These are phyloP conservation scores for Lophius americanus DNA, from an alignment of 2,797 vertebrate species.

Conservation along the genomic window DNA sequence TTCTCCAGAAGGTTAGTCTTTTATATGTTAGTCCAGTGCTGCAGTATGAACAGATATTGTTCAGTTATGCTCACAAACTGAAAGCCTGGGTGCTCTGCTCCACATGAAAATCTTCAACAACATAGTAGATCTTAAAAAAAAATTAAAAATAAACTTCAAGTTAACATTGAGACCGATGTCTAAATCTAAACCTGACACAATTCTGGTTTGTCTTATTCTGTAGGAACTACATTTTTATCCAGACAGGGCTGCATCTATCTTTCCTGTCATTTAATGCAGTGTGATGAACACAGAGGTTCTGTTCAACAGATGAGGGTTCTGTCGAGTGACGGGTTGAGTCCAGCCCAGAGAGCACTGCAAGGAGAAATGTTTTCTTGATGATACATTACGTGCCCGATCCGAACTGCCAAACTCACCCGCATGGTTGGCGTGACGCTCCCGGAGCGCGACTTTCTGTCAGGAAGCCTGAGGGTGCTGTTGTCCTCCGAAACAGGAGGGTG, in stretches of 20 bases:
- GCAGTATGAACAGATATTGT: too few species aligned
- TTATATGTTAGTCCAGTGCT: neutral
- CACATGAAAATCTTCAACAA: neutral
- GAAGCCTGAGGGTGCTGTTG: constrained; percentile 84
- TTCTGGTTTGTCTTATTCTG: neutral
- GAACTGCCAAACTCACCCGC: constrained; percentile 85
- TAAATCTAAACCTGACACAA: neutral
- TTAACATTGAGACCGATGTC: neutral
- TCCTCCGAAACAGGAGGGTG: constrained; percentile 81
- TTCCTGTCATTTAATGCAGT: neutral
- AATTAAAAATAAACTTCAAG: neutral
- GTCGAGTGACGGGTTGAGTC: constrained; percentile 24
- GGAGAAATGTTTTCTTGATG: constrained; percentile 38
- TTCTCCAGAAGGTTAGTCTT: neutral
- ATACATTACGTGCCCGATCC: constrained; percentile 29
- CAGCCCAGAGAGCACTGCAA: constrained; percentile 40
- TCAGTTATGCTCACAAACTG: too few species aligned
- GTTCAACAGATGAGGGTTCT: constrained; percentile 6
- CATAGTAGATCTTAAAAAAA: neutral
- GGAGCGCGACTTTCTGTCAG: constrained; percentile 86
- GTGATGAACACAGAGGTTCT: constrained; percentile 4
- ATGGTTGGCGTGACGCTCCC: constrained; percentile 87
- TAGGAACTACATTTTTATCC: neutral
- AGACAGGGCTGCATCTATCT: neutral
- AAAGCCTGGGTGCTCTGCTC: neutral